Base-by-base conservation (phyloP, 2,113 vertebrate genomes). In the Drymodes brunneopygia region DNA sequence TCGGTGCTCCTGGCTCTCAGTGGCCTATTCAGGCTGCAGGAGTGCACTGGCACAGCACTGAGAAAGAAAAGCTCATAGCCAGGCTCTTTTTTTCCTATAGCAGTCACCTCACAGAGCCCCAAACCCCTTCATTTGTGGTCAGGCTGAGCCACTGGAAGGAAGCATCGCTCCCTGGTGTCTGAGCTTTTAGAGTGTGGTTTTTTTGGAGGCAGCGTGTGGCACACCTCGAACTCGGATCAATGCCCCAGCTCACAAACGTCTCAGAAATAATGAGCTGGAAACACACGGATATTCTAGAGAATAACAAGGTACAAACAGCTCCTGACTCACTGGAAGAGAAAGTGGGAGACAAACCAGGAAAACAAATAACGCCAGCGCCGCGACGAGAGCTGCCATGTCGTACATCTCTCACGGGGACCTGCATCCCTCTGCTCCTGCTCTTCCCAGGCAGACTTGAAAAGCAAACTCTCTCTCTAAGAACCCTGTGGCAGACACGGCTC, bases 231-330 rank as follows among this genome's bases (percentile, higher is more conserved):
- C 51, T 33, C 16, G 14, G 48, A 95, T 94, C 94, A 69, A 94
- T 48, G 84, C 86, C 81, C 73, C 24, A 21, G 69, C 94, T 75
- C 81, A n/a, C 51, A 70, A 78, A 69, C 0, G 19, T 27, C 89
- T 91, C 70, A 4, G 74, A 65, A 93, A 97, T 95, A 91, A 96
- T 17, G 81, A 95, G 91, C 84, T 91, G 86, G 73, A 78, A 94
- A 87, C 53, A 62, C 56, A 66, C 69, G 16, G 69, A 62, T 57
- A 69, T 90, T 86, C 91, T 50, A 54, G 69, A 92, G 65, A 87
- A 78, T 19, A 86, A 69, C 77, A 50, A 61, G 2, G 6, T 57
- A 85, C 78, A 87, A 94, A 69, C 78, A 91, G 87, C 89, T 86
- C 89, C 86, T 71, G 61, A 29, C 36, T 25, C 40, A n/a, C 94